Evolutionary conservation across 2,797 vertebrate genomes (phyloP), one percentile per base, ranked within the genome.

Genomic region (Coluber constrictor): DNA sequence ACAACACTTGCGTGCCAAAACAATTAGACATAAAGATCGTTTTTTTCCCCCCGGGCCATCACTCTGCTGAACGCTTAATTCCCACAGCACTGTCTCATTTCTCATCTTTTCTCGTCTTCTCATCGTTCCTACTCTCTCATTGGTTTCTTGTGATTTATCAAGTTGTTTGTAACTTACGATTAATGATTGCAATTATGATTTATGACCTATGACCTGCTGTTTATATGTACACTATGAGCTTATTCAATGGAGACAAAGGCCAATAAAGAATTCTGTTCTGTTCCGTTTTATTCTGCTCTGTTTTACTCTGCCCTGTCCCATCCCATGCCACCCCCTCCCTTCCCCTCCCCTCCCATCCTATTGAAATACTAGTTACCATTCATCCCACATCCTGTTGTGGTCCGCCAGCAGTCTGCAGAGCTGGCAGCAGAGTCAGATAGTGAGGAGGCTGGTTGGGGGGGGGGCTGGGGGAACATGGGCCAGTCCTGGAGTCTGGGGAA

Each of bases 361-460:
- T 29, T 51, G 25, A 10, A 74, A 51, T 25, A 61, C 54, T 13
- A 25, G 12, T 63, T n/a, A 87, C 29, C 5, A 57, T 66, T 92
- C 9, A 0, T 0, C 37, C 5, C 3, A 20, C 83, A 16, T 60
- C 25, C 1, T 54, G 51, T 54, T 54, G 9, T 54, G 9, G 51
- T 54, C 51, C 9, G 8, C 51, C 9, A 8, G 51, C 51, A 54
- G 51, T 8, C 51, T 54, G 8, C 51, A 10, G 51, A 54, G 51
- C 51, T 54, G 51, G 51, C 51, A 54, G 51, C 9, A 54, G 51
- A 54, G 51, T 54, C 1, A 9, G 51, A 54, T 9, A 54, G 51
- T 1, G 51, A 54, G 8, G 51, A 54, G 51, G 51, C 51, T 54
- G 47, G 47, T 51, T 51, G 47, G 1, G 37, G 37, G 37, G 37